These are phyloP conservation scores for Lophotis ruficrista DNA, from an alignment of 2,113 vertebrate species.

Conservation along the genomic window DNA sequence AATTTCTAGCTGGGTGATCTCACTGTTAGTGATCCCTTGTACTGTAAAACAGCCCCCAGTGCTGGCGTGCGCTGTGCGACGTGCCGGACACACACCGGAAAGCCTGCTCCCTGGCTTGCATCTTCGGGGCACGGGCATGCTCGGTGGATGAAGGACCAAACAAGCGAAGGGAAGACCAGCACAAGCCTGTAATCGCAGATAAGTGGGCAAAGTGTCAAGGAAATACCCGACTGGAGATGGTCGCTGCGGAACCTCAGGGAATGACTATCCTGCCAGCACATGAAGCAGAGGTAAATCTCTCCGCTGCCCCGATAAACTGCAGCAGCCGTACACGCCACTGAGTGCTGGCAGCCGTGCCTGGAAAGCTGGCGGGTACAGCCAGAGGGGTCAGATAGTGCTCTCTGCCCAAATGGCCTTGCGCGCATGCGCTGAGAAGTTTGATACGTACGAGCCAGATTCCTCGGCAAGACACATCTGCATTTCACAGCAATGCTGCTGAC, in stretches of 20 bases:
- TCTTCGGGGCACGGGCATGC: not conserved
- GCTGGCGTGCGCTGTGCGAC: not conserved
- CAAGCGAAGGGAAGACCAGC: not conserved
- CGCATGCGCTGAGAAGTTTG: not conserved
- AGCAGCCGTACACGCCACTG: not conserved
- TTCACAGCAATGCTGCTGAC: not conserved
- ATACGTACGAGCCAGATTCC: not conserved
- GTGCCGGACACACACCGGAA: not conserved
- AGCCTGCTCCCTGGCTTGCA: not conserved
- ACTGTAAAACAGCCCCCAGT: not conserved
- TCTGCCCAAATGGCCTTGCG: not conserved
- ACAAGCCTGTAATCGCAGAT: not conserved
- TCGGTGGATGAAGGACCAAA: not conserved
- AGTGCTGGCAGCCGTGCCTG: not conserved
- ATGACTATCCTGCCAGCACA: not conserved
- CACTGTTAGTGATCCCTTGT: not conserved
- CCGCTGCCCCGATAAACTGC: not conserved
- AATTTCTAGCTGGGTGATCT: not conserved
- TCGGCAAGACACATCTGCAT: rapidly evolving
- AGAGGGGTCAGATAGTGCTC: not conserved
- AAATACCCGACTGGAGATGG: not conserved
- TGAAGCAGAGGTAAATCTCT: conserved; percentile 22
- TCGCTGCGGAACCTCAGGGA: not conserved
- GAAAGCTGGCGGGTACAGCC: not conserved
- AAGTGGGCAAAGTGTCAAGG: conserved; percentile 17